A percentile compares a stretch with the other conserved stretches of the same genome.
These are phyloP conservation scores for Helogale parvula DNA, from an alignment of 2,113 vertebrate species.

Conservation along the genomic window DNA sequence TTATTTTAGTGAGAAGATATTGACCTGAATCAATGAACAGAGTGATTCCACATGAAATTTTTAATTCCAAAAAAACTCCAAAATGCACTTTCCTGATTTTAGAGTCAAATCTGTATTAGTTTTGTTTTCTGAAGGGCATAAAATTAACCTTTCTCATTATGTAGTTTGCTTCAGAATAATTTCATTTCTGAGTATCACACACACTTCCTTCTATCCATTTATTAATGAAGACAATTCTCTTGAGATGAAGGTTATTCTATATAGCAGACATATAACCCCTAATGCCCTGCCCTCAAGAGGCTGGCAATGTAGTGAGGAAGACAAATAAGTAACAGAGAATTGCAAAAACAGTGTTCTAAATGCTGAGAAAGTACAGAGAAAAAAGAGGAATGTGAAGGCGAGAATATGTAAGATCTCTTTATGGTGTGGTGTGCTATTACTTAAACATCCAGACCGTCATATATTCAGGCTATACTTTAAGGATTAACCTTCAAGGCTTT, in stretches of 20 bases:
- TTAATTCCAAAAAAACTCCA: not conserved
- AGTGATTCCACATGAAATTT: not conserved
- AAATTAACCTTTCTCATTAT: not conserved
- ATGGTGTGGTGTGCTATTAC: not conserved
- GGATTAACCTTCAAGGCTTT: not conserved
- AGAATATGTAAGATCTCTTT: not conserved
- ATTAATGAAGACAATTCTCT: not conserved
- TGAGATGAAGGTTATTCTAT: not conserved
- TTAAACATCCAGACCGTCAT: not conserved
- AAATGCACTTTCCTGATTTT: not conserved
- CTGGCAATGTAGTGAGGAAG: not conserved
- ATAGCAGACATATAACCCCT: not conserved
- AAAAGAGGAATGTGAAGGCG: not conserved
- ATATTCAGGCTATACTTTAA: not conserved
- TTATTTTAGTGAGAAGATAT: conserved; percentile 7
- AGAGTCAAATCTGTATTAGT: not conserved
- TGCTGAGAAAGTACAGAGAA: not conserved
- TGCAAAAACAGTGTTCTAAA: not conserved
- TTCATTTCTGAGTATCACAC: not conserved
- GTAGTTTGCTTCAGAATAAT: not conserved
- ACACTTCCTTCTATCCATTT: not conserved
- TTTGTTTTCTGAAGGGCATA: not conserved
- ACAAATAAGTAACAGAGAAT: not conserved
- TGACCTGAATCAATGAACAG: not conserved
- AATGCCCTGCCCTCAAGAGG: not conserved